Percentiles rank a stretch among this genome's conserved stretches.
phyloP scores from a whole-genome alignment of 2,888 invertebrate genomes.

The Clostera curtula region DNA sequence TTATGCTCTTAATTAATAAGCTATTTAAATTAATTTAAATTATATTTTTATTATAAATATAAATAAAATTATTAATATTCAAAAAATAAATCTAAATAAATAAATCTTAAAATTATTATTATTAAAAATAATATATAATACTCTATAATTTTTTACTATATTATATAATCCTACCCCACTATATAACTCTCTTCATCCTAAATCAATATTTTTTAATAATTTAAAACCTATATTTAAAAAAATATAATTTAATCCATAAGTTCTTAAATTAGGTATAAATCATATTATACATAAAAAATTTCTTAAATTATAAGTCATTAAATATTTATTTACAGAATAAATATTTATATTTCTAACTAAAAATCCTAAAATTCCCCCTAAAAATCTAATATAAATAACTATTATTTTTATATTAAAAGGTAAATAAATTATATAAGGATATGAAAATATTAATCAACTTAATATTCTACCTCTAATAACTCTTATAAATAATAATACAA shows the following conservation, averaged over 20 bases:
- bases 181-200: slow-evolving; percentile 65
- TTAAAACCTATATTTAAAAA: slow-evolving; percentile 55
- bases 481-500: slow-evolving; percentile 65
- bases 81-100: slow-evolving; percentile 62
- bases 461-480: slow-evolving; percentile 70
- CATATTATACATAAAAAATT: slow-evolving; percentile 61
- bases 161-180: slow-evolving; percentile 54
- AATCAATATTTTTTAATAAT: slow-evolving; percentile 58
- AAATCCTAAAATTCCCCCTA: slow-evolving; percentile 53
- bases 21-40: slow-evolving; percentile 35
- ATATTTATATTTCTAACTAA: slow-evolving; percentile 55
- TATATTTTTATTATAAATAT: slow-evolving; percentile 19
- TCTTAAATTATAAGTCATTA: slow-evolving; percentile 41
- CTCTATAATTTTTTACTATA: slow-evolving; percentile 50
- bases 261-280: slow-evolving; percentile 68
- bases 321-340: slow-evolving; percentile 56
- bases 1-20: slow-evolving; percentile 47
- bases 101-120: slow-evolving; percentile 68
- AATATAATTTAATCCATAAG: slow-evolving; percentile 58
- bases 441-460: slow-evolving; percentile 72
- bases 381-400: slow-evolving; percentile 63
- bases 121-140: slow-evolving; percentile 50
- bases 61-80: slow-evolving; percentile 35
- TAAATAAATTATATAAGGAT: slow-evolving; percentile 70
- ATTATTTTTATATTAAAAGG: slow-evolving; percentile 67